phyloP scores from a whole-genome alignment of 37 sponge, comb jelly and placozoan species.

The Corticium candelabrum region DNA sequence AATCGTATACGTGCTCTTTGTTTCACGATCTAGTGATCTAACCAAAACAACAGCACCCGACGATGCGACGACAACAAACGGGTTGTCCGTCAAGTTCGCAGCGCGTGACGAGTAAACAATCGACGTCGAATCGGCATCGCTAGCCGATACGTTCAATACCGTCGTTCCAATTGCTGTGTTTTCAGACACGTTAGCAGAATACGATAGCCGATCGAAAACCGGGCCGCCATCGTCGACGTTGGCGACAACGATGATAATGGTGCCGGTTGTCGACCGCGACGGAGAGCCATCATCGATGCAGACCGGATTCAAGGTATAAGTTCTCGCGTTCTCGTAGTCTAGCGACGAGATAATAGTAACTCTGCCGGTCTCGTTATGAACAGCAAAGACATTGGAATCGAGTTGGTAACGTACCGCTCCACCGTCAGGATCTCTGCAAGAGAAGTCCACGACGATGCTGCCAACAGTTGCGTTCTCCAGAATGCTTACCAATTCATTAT shows the following conservation, averaged over 20 bases:
- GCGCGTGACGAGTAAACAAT: neutral
- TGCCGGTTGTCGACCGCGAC: neutral
- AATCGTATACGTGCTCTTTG: neutral
- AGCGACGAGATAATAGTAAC: neutral
- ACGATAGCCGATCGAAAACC: neutral
- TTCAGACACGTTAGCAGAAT: neutral
- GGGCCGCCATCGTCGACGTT: neutral
- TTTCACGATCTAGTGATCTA: neutral
- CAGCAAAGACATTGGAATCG: neutral
- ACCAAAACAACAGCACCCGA: neutral
- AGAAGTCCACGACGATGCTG: neutral
- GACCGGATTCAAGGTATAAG: neutral
- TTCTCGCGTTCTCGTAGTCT: neutral
- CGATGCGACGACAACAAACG: neutral
- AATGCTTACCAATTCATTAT: conserved; percentile 5
- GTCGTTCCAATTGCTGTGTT: neutral
- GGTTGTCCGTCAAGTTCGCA: neutral
- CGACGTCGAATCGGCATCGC: neutral
- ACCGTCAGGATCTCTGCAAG: conserved; percentile 11
- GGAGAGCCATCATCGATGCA: neutral
- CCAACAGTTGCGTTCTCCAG: neutral
- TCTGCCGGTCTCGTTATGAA: neutral
- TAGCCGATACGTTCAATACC: neutral
- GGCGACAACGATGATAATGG: neutral
- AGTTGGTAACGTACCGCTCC: neutral